phyloP scores from a whole-genome alignment of 1,140 invertebrate species.

The Sesamia nonagrioides region DNA sequence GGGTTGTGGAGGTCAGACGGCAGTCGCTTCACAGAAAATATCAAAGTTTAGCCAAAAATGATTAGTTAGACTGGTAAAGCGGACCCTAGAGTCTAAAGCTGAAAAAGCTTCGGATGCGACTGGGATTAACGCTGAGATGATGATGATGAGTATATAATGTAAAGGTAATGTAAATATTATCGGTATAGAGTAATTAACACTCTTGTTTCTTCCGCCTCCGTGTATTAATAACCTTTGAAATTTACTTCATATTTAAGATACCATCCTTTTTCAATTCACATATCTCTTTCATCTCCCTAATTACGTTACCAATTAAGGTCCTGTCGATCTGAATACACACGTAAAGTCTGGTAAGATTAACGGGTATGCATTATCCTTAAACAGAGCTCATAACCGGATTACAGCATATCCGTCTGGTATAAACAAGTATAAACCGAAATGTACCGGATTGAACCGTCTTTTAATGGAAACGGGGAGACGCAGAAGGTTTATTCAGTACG shows the following conservation, averaged over 20 bases:
- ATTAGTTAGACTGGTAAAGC: too few relatives aligned
- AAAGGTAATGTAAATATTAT: too few relatives aligned
- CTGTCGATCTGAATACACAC: constrained; percentile 12
- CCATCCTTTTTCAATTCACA: constrained; percentile 3
- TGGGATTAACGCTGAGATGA: too few relatives aligned
- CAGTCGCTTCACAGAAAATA: too few relatives aligned
- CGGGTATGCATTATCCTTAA: constrained; percentile 24
- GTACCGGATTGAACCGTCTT: constrained; percentile 22
- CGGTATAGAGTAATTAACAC: neutral
- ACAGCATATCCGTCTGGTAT: constrained; percentile 28
- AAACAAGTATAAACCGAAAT: constrained; percentile 25
- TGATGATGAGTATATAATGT: too few relatives aligned
- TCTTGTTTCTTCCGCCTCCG: neutral
- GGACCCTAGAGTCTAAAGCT: too few relatives aligned
- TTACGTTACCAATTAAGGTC: constrained; percentile 1
- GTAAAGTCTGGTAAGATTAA: constrained; percentile 20
- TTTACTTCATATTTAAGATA: neutral
- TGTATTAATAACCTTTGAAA: neutral
- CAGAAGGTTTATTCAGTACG: neutral
- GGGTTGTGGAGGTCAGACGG: too few relatives aligned
- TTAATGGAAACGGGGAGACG: neutral
- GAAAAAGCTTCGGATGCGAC: too few relatives aligned
- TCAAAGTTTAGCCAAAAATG: too few relatives aligned
- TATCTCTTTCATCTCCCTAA: constrained; percentile 12
- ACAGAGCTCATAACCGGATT: constrained; percentile 31